Evolutionary conservation across 2,888 invertebrate genomes (phyloP).

Genomic region (Magallana nippona): DNA sequence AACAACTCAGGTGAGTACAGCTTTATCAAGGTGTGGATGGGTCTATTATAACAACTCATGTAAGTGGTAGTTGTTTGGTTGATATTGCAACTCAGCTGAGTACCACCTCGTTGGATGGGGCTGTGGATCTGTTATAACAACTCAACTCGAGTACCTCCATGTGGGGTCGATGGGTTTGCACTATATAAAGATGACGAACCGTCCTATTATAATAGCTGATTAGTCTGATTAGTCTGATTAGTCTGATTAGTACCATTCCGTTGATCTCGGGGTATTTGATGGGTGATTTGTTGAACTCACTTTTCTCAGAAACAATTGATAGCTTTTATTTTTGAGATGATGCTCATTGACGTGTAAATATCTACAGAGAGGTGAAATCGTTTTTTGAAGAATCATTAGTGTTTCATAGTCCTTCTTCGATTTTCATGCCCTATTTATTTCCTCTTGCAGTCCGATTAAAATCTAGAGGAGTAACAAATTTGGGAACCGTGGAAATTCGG

Average conservation of each 20-base stretch:
- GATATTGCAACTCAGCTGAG: slow-evolving; percentile 51
- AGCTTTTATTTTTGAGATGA: too few relatives aligned
- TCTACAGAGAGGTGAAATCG: too few relatives aligned
- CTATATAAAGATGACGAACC: too few relatives aligned
- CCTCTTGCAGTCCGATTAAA: slow-evolving; percentile 61
- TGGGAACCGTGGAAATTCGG: slow-evolving; percentile 66
- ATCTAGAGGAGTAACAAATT: slow-evolving; percentile 63
- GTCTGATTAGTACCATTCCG: too few relatives aligned
- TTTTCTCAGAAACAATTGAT: too few relatives aligned
- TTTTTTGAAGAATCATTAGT: too few relatives aligned
- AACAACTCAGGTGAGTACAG: slow-evolving; percentile 60
- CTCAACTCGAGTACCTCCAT: background rate
- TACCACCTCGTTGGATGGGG: slow-evolving; percentile 46
- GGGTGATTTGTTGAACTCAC: too few relatives aligned
- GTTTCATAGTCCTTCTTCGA: too few relatives aligned
- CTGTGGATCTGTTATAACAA: slow-evolving; percentile 62
- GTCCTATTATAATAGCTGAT: too few relatives aligned
- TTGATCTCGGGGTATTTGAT: too few relatives aligned
- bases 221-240: too few relatives aligned
- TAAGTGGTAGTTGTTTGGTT: slow-evolving; percentile 59
- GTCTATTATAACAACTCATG: slow-evolving; percentile 64
- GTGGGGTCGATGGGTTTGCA: background rate
- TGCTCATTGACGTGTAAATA: too few relatives aligned
- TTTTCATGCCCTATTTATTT: background rate
- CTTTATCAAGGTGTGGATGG: slow-evolving; percentile 68